These are phyloP conservation scores for Artemisiospiza belli DNA, from an alignment of 2,113 vertebrate genomes.

Conservation along the genomic window DNA sequence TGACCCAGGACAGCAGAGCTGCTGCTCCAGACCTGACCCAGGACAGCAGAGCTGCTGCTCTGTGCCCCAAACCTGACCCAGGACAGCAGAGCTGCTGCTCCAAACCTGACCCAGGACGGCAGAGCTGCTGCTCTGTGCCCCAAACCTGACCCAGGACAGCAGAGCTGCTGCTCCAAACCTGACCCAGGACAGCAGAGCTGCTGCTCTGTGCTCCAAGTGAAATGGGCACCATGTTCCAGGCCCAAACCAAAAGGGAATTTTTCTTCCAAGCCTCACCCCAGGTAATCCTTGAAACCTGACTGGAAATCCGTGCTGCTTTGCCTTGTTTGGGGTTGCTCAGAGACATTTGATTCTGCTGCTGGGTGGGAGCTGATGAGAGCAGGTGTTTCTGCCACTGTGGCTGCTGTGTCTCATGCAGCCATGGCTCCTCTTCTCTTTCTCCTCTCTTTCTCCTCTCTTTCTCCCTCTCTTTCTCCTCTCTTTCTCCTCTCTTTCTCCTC, in stretches of 20 bases:
- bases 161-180: neutral
- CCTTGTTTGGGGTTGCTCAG: neutral
- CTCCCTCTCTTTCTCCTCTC: too few species aligned
- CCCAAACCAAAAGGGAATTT: neutral
- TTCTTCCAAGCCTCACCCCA: neutral
- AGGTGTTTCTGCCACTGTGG: too few species aligned
- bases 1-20: neutral
- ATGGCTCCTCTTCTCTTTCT: neutral
- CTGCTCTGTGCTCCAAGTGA: neutral
- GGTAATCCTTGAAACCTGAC: neutral
- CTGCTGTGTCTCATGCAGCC: neutral
- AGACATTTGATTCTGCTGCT: neutral
- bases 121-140: neutral
- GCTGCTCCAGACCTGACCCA: accelerated
- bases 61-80: too few species aligned
- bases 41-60: neutral
- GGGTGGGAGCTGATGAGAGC: neutral
- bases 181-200: too few species aligned
- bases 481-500: too few species aligned
- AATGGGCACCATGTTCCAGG: neutral
- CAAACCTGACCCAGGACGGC: neutral
- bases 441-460: too few species aligned
- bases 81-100: neutral
- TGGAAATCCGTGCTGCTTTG: accelerated
- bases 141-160: neutral